Percentiles rank a stretch among this genome's conserved stretches.
Evolutionary conservation across 2,797 vertebrate species (phyloP).

Genomic region (Loris lydekkerianus): DNA sequence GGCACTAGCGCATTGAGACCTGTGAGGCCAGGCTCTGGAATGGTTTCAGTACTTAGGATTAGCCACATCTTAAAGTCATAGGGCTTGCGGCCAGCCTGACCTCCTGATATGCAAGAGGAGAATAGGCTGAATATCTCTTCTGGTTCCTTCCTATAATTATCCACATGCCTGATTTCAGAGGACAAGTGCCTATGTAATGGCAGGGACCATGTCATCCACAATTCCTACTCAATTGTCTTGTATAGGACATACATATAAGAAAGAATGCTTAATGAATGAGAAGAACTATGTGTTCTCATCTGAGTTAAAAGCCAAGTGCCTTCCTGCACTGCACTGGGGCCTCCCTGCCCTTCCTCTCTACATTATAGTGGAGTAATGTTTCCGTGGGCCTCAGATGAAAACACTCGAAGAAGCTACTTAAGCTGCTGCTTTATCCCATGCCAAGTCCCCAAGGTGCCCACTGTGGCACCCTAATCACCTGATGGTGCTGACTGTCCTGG

Average conservation of each 20-base stretch:
- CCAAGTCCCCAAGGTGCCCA: not conserved
- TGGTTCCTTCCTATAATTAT: constrained; percentile 16
- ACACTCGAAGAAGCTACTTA: constrained; percentile 26
- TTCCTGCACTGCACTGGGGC: not conserved
- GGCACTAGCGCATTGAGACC: not conserved
- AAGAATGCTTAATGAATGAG: not conserved
- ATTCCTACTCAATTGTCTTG: not conserved
- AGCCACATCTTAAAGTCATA: constrained; percentile 21
- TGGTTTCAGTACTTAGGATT: not conserved
- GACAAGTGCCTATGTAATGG: not conserved
- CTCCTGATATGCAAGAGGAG: not conserved
- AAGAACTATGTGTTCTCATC: constrained; percentile 17
- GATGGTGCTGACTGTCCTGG: not conserved
- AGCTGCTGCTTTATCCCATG: constrained; percentile 24
- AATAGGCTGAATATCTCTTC: constrained; percentile 5
- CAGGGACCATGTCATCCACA: not conserved
- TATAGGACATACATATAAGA: not conserved
- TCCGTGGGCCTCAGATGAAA: not conserved
- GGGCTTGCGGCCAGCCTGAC: constrained; percentile 57
- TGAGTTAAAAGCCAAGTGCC: not conserved
- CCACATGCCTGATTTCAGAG: constrained; percentile 32
- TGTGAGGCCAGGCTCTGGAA: not conserved
- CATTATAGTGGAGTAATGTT: not conserved
- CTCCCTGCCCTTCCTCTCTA: constrained; percentile 29
- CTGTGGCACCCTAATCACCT: not conserved